Percentiles rank a stretch among this genome's conserved stretches.
Evolutionary conservation across 2,113 vertebrate species (phyloP).

Genomic region (Monopterus albus): DNA sequence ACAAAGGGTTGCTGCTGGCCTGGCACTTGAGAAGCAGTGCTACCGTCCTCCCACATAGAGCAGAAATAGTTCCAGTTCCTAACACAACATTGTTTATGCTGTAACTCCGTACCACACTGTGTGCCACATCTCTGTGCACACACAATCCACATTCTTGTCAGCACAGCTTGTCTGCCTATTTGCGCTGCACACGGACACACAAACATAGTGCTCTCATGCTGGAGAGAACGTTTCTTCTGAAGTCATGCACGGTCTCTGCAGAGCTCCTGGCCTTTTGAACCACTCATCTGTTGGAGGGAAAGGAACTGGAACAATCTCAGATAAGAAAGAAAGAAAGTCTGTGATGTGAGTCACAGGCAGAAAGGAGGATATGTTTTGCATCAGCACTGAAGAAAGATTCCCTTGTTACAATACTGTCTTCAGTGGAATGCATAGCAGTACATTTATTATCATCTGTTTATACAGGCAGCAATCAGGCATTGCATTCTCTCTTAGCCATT

Average conservation of each 20-base stretch:
- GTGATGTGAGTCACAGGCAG: slow-evolving; percentile 22
- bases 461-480: not conserved
- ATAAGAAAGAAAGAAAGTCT: slow-evolving; percentile 33
- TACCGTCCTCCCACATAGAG: slow-evolving; percentile 74
- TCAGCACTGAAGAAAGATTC: not conserved
- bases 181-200: slow-evolving; percentile 25
- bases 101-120: slow-evolving; percentile 42
- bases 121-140: slow-evolving; percentile 57
- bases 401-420: not conserved
- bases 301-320: slow-evolving; percentile 36
- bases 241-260: slow-evolving; percentile 57
- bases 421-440: not conserved
- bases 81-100: slow-evolving; percentile 72
- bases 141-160: slow-evolving; percentile 66
- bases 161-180: slow-evolving; percentile 69
- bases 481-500: not conserved
- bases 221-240: slow-evolving; percentile 47
- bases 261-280: slow-evolving; percentile 71
- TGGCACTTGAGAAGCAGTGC: slow-evolving; percentile 60
- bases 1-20: slow-evolving; percentile 62
- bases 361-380: slow-evolving; percentile 18
- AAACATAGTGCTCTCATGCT: slow-evolving; percentile 4
- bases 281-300: slow-evolving; percentile 60
- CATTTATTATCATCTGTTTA: slow-evolving; percentile 12
- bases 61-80: slow-evolving; percentile 76